Conservation (phyloP, 2,113 vertebrate genomes). For the Callipepla californica region DNA sequence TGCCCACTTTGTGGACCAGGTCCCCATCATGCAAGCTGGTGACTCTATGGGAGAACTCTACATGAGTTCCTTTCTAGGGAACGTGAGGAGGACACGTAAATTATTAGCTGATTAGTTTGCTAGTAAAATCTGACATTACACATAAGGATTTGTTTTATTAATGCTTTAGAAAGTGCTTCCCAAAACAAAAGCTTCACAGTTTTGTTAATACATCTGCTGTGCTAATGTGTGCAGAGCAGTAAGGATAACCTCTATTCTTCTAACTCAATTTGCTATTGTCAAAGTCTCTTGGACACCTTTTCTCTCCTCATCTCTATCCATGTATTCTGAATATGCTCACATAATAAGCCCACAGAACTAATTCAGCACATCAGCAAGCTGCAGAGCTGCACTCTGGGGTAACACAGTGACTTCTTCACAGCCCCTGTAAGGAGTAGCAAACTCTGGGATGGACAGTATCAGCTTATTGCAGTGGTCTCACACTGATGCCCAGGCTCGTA, state of each 20-base stretch:
- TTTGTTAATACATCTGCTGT: neutral
- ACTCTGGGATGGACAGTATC: neutral
- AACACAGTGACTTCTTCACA: neutral
- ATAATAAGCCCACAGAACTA: neutral
- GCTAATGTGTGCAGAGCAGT: too few relatives aligned
- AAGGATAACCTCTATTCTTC: neutral
- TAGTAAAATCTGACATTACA: neutral
- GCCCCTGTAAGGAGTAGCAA: neutral
- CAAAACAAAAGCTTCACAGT: fast-evolving
- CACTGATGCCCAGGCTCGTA: neutral
- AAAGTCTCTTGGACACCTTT: neutral
- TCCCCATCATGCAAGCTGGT: neutral
- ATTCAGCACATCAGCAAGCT: fast-evolving
- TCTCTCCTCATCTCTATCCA: neutral
- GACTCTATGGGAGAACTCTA: neutral
- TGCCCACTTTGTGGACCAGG: neutral
- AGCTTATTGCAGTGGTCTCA: neutral
- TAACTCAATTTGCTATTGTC: fast-evolving
- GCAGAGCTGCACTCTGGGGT: neutral
- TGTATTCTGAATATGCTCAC: fast-evolving
- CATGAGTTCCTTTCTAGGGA: neutral
- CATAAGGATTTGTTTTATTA: neutral
- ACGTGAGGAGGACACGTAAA: neutral
- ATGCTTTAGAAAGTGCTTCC: neutral
- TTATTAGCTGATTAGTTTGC: neutral